Percentiles rank a stretch among this genome's conserved stretches.
Conservation (phyloP, 1,140 invertebrate genomes). For the Lepidotrigona ventralis region DNA sequence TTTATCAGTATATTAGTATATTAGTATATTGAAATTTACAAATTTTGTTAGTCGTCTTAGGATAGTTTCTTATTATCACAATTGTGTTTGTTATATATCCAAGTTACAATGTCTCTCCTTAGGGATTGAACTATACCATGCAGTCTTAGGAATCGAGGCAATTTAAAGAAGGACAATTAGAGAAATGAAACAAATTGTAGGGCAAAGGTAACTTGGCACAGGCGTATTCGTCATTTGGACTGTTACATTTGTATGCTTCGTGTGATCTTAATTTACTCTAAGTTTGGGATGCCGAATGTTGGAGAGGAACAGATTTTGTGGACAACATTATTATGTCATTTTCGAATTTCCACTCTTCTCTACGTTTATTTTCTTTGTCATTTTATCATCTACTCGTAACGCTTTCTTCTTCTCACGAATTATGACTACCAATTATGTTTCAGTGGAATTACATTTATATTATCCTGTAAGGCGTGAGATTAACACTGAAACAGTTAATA, state of each 20-base stretch:
- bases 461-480: neutral
- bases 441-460: neutral
- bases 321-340: no score
- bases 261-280: conserved; percentile 20
- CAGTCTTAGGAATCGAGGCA: conserved; percentile 7
- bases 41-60: neutral
- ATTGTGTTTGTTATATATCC: neutral
- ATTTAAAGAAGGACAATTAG: conserved; percentile 45
- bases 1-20: neutral
- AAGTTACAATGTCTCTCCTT: neutral
- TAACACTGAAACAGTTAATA: neutral
- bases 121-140: neutral
- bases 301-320: neutral
- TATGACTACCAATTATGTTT: neutral
- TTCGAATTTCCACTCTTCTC: neutral
- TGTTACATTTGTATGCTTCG: neutral
- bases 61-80: no score
- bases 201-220: conserved; percentile 37
- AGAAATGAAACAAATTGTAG: conserved; percentile 20
- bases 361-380: neutral
- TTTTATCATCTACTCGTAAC: neutral
- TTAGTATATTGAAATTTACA: neutral
- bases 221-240: neutral
- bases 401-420: neutral
- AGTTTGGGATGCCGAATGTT: neutral